Base-by-base conservation (phyloP, 2,113 vertebrate species). In the Coptodon rendalli region DNA sequence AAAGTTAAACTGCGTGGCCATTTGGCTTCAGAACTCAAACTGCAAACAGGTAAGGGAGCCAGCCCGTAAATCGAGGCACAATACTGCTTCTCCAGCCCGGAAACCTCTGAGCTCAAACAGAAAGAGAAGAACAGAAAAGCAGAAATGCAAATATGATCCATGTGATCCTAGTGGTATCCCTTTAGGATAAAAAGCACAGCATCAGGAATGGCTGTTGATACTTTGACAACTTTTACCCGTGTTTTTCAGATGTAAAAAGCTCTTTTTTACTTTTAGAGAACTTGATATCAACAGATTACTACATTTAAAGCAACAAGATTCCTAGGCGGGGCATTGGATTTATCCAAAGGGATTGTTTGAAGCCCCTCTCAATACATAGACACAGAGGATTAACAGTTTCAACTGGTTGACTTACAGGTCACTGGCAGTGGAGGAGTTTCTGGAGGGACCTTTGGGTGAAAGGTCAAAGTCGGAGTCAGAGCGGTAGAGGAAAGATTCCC, bases 401-500 rank as follows among this genome's bases (percentile, higher is more conserved):
- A 78, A 50, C 73, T 52, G 6, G 5, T 19, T 10, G 22, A 97
- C 98, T 98, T 94, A 99, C 98, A 98, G 93, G 94, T 99, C 98
- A 2, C 97, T 98, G 94, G 97, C 97, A 2, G 95, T 95, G 14
- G 98, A 98, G 9, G 98, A 97, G 93, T 98, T 98, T 91, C 97
- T 95, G 90, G 98, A 98, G 89, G 97, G 96, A 91, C 96, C 94
- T 91, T 98, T 98, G 1, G 98, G 97, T 3, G 97, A 98, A 63
- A 98, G 96, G 91, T 99, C 98, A 5, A 97, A 98, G 95, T 98
- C 98, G 0, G 98, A 98, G 95, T 99, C 98, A 0, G 98, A 98
- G 84, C 98, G 97, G 95, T 99, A 99, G 2, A 99, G 97, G 96
- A 99, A 99, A 86, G 98, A 98, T 93, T 98, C 98, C 0, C 98